phyloP scores from a whole-genome alignment of 2,888 invertebrate genomes.

The Zeuzera pyrina region DNA sequence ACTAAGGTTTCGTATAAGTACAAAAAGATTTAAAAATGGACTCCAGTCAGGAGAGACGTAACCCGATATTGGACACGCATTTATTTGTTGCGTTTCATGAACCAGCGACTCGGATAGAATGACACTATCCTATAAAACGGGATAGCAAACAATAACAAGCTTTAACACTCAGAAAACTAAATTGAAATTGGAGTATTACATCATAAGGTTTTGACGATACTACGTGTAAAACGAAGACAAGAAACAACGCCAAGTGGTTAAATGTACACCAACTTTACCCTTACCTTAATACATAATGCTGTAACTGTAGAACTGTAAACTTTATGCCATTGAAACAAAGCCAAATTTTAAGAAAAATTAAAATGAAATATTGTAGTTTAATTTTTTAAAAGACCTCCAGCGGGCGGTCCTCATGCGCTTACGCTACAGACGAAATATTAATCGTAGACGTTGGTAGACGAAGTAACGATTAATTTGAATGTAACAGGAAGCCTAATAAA shows the following conservation, averaged over 20 bases:
- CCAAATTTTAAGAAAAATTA: slow-evolving; percentile 9
- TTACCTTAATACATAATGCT: slow-evolving; percentile 6
- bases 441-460: slow-evolving; percentile 39
- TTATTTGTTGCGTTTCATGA: slow-evolving; percentile 62
- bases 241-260: slow-evolving; percentile 40
- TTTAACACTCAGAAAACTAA: slow-evolving; percentile 18
- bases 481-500: slow-evolving; percentile 30
- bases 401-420: slow-evolving; percentile 45
- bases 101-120: slow-evolving; percentile 53
- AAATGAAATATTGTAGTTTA: slow-evolving; percentile 11
- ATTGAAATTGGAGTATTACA: slow-evolving; percentile 20
- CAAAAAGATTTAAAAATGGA: slow-evolving; percentile 27
- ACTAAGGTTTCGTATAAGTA: too few relatives aligned
- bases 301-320: slow-evolving; percentile 23
- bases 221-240: slow-evolving; percentile 48
- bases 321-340: slow-evolving; percentile 24
- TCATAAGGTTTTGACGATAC: slow-evolving; percentile 25
- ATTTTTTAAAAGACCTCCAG: slow-evolving; percentile 33
- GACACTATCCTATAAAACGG: slow-evolving; percentile 41
- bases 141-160: slow-evolving; percentile 11
- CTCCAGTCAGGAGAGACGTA: slow-evolving; percentile 30
- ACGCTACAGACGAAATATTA: slow-evolving; percentile 42
- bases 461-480: slow-evolving; percentile 37
- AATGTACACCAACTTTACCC: slow-evolving; percentile 8
- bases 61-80: slow-evolving; percentile 59